Conservation (phyloP, 2,113 vertebrate species). For the Plecturocebus donacophilus region DNA sequence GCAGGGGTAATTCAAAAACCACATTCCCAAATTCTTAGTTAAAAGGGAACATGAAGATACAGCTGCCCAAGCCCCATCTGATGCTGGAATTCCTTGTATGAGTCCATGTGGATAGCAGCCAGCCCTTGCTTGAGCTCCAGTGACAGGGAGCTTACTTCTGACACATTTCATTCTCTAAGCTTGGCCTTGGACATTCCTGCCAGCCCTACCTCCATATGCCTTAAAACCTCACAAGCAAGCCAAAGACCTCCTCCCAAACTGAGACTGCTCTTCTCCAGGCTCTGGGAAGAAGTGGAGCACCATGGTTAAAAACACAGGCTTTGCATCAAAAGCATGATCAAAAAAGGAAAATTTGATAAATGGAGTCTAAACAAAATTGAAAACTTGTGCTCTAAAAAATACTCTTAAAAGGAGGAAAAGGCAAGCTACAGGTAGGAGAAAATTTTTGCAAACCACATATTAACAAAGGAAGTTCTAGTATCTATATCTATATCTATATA, state of each 20-base stretch:
- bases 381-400: neutral
- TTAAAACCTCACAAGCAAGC: neutral
- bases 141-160: neutral
- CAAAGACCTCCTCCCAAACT: neutral
- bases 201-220: neutral
- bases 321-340: neutral
- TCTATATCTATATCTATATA: no score
- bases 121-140: neutral
- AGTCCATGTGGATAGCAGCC: neutral
- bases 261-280: neutral
- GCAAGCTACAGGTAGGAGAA: neutral
- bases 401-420: neutral
- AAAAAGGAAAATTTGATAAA: neutral
- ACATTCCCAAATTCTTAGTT: neutral
- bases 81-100: neutral
- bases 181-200: neutral
- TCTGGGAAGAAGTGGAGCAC: neutral
- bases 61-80: fast-evolving
- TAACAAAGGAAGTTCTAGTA: neutral
- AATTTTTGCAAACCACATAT: neutral
- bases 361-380: neutral
- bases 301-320: neutral
- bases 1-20: neutral
- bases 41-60: neutral
- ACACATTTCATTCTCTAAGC: neutral